Evolutionary conservation across 1,140 invertebrate species (phyloP).

Genomic region (Dinothrombium tinctorium): DNA sequence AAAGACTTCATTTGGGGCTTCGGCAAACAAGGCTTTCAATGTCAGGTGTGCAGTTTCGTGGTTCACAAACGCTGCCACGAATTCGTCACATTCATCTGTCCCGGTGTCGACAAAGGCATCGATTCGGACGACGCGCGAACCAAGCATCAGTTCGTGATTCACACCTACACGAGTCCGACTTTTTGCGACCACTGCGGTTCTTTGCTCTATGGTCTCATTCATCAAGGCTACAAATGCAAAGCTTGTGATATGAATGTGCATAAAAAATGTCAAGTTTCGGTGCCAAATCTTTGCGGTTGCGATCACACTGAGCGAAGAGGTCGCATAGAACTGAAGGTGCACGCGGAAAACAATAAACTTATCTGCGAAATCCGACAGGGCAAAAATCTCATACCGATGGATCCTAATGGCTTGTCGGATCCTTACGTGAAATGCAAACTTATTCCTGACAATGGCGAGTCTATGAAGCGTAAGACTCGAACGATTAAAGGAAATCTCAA

Average conservation of each 20-base stretch:
- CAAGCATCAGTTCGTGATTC: slow-evolving; percentile 66
- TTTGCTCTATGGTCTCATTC: slow-evolving; percentile 72
- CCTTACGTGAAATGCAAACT: slow-evolving; percentile 85
- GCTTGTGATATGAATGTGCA: slow-evolving; percentile 99
- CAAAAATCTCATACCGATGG: slow-evolving; percentile 96
- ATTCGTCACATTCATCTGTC: slow-evolving; percentile 94
- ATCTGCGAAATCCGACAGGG: slow-evolving; percentile 71
- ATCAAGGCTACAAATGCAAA: slow-evolving; percentile 27
- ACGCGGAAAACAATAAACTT: slow-evolving; percentile 19
- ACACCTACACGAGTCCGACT: slow-evolving; percentile 88
- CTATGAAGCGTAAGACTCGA: slow-evolving; percentile 88
- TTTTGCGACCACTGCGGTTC: slow-evolving; percentile 99
- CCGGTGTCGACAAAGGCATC: slow-evolving; percentile 49
- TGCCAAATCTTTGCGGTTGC: slow-evolving; percentile 93
- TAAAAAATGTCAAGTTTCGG: slow-evolving; percentile 89
- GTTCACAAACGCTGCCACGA: slow-evolving; percentile 98
- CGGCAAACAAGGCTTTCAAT: slow-evolving; percentile 62
- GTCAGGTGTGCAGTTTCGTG: slow-evolving; percentile 55
- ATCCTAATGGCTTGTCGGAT: slow-evolving; percentile 79
- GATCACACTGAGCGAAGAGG: slow-evolving; percentile 96
- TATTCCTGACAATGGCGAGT: slow-evolving; percentile 68
- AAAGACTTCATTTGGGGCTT: slow-evolving; percentile 15
- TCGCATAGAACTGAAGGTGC: slow-evolving; percentile 31
- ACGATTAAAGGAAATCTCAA: slow-evolving; percentile 82
- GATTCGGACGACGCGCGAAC: slow-evolving; percentile 3